phyloP scores from a whole-genome alignment of 2,888 invertebrate species.

The Orgyia antiqua region DNA sequence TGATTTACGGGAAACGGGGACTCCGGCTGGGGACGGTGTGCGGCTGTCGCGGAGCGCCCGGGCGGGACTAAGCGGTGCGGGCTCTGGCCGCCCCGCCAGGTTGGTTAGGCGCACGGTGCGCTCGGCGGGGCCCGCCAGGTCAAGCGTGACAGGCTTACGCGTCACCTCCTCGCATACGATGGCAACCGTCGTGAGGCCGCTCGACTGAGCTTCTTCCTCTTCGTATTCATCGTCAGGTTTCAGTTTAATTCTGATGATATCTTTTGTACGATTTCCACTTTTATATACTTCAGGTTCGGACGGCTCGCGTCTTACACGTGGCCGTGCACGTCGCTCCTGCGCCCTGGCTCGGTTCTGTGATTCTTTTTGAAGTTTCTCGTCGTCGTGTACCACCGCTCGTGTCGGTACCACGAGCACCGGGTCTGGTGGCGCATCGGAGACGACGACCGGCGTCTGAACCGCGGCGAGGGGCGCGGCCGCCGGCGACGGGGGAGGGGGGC shows the following conservation, averaged over 20 bases:
- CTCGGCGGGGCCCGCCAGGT: slow-evolving; percentile 46
- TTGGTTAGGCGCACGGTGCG: slow-evolving; percentile 57
- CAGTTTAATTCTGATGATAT: slow-evolving; percentile 81
- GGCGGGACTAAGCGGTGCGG: slow-evolving; percentile 19
- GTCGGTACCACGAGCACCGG: not conserved
- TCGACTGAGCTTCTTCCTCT: slow-evolving; percentile 26
- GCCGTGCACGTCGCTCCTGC: slow-evolving; percentile 49
- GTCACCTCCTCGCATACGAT: slow-evolving; percentile 36
- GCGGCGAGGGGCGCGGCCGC: not conserved
- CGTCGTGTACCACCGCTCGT: slow-evolving; percentile 24
- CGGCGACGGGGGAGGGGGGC: slow-evolving; percentile 7
- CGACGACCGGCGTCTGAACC: not conserved
- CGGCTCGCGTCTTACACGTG: slow-evolving; percentile 45
- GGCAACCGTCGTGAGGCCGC: slow-evolving; percentile 30
- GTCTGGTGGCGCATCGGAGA: slow-evolving; percentile 9
- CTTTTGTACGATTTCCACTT: slow-evolving; percentile 48
- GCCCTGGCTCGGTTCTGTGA: slow-evolving; percentile 43
- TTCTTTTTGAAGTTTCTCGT: slow-evolving; percentile 53
- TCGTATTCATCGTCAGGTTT: slow-evolving; percentile 87
- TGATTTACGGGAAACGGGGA: slow-evolving; percentile 84
- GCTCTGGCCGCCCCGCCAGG: slow-evolving; percentile 45
- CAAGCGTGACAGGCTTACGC: slow-evolving; percentile 80
- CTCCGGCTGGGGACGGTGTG: slow-evolving; percentile 83
- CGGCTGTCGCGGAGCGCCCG: slow-evolving; percentile 40
- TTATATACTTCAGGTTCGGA: slow-evolving; percentile 58